Evolutionary conservation across 2,888 invertebrate genomes (phyloP), one percentile per base, ranked within the genome.

Genomic region (Ametastegia equiseti): DNA sequence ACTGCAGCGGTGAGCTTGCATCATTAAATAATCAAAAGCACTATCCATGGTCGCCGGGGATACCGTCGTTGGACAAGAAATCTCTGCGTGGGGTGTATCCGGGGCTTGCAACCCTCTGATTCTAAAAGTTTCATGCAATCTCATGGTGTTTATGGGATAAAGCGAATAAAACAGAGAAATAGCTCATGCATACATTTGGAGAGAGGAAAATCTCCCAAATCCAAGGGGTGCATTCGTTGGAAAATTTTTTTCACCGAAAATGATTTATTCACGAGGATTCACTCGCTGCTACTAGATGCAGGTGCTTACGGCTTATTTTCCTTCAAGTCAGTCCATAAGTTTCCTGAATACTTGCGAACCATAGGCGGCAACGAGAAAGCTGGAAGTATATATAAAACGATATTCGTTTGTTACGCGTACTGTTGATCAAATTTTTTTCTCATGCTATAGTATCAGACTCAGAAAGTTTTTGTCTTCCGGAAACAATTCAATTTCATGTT

Each of bases 101-200:
- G 47, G 23, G 69, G 67, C 23, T 0, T 50, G 50, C 50, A 60
- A 13, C 69, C 80, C 45, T 60, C 45, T 23, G 80, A 69, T 75
- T 73, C 73, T 80, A 23, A 80, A 80, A 80, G 57, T 80, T 80
- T 80, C 71, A 80, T 80, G 80, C 80, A 80, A 80, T 80, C 80
- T 80, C 80, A 80, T 80, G 80, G 80, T 80, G 80, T 80, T 80
- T 80, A 80, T 80, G 80, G 80, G 80, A 80, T 80, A 69, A 80
- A 71, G 60, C 73, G 80, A 80, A 80, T 80, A 80, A 80, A 80
- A 80, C 80, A 80, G 80, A 73, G 71, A 80, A 80, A 80, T 73
- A 80, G 80, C 80, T 73, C 80, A 75, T 75, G 73, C 80, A 80
- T 80, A 80, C 80, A 60, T 80, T 80, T 75, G 73, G 80, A 27